Evolutionary conservation across 2,113 vertebrate species (phyloP), one percentile per base, ranked within the genome.

Genomic region (Embiotoca jacksoni): DNA sequence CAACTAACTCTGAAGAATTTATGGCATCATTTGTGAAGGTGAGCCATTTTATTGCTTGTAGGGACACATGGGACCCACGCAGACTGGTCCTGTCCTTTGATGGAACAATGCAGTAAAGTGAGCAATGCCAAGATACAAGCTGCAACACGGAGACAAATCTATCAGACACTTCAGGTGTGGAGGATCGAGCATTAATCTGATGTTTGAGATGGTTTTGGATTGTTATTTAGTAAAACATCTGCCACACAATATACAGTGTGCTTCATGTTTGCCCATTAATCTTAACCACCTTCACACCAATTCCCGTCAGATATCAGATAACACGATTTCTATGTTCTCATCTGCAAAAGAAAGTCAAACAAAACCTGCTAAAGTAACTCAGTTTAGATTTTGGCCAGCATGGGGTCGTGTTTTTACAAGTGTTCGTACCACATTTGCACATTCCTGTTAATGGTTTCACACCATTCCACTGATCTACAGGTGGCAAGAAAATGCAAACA

Each of bases 21-120:
- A 53, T 88, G 46, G 72, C 75, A 78, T 70, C 69, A 72, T 81
- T 78, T 63, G 81, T 90, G 88, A 92, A 93, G 92, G 91, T 91
- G 86, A 81, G 69, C 80, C 55, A 59, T 80, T 88, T 92, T 69
- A 81, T 65, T 57, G 71, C 78, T 63, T 50, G n/a, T 50, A 53
- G 69, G 71, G 68, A 62, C 83, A 81, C 72, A 1, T 3, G 80
- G 84, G 88, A 88, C 52, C 56, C 35, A 31, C 58, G 8, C 37
- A 50, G 30, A 62, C 59, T 5, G 67, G 65, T 37, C 56, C 33
- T 16, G 67, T 78, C 86, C 85, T 93, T 75, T 50, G 53, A 37
- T 57, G 69, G 57, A 69, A 59, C 82, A 78, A 59, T 82, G 77
- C 86, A 81, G 81, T 49, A 84, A 79, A 70, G 71, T 78, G 60